Evolutionary conservation across 2,888 invertebrate species (phyloP).

Genomic region (Cantharis nigra): DNA sequence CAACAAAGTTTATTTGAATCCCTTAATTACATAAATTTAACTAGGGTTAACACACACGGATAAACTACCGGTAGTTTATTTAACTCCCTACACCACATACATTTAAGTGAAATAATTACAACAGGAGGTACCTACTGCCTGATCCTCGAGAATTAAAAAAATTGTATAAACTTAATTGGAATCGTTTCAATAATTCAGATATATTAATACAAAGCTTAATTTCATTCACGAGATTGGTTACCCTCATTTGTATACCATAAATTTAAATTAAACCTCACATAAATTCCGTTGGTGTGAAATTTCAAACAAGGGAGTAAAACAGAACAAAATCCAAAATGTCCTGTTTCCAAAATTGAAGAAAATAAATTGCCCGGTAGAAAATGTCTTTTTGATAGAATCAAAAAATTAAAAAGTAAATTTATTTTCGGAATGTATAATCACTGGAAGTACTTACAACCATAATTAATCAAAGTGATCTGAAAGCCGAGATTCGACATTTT

Average conservation of each 20-base stretch:
- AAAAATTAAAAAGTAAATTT: background rate
- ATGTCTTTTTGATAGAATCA: background rate
- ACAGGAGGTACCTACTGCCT: background rate
- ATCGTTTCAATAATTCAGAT: background rate
- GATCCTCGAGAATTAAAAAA: background rate
- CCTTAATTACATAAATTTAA: background rate
- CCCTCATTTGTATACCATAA: background rate
- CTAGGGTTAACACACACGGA: background rate
- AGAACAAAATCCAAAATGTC: background rate
- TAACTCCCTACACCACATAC: background rate
- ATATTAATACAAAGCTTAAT: background rate
- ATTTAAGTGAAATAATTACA: background rate
- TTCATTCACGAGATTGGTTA: background rate
- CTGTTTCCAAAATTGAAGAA: background rate
- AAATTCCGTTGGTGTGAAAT: background rate
- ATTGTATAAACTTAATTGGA: background rate
- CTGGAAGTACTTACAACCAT: background rate
- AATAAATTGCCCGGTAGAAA: background rate
- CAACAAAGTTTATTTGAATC: background rate
- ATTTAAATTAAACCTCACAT: background rate
- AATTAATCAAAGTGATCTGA: slow-evolving; percentile 7
- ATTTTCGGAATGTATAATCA: background rate
- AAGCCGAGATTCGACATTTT: slow-evolving; percentile 7
- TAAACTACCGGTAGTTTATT: background rate
- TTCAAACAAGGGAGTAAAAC: background rate